Base-by-base conservation (phyloP, 2,113 vertebrate genomes). In the Prunella fulvescens region DNA sequence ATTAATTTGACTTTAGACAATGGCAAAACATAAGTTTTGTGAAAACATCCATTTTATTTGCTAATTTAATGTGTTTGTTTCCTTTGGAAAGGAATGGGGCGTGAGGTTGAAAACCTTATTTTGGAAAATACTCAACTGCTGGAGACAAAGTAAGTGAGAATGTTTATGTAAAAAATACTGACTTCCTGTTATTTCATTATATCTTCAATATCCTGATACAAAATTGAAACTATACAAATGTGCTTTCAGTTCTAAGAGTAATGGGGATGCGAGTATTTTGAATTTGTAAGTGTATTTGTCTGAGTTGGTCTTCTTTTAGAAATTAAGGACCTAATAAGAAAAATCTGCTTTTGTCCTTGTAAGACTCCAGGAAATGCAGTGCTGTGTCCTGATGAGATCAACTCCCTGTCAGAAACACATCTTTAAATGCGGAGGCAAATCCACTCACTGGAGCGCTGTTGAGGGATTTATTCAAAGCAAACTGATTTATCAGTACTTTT, bases 91-190 rank as follows among this genome's bases (percentile, higher is more conserved):
- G 99, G 99, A 97, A 99, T 99, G 99, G 99, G 99, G 72, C 99
- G 99, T 85, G 99, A 99, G 95, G 99, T 99, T 12, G 99, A 99
- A 91, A 99, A 99, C 97, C 99, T 99, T 45, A 99, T 99, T 96
- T 98, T 99, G 83, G 99, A 99, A 97, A 99, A 99, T 94, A 97
- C 99, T 37, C 99, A 99, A 94, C 98, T 99, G 50, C 96, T 99
- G 93, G 99, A 99, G 96, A 99, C 99, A 95, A 99, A 99, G 99
- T 99, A 98, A 98, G 98, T 98, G 58, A 85, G 35, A 60, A 54
- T 23, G 40, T 35, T 12, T 54, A 8, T 64, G 28, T 69, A 39
- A 70, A 81, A 95, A 78, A 65, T 48, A 73, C 64, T 48, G 37
- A 19, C 12, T 33, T 72, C 13, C 11, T 40, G 11, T 53, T 84